Base-by-base conservation (phyloP, 2,113 vertebrate genomes). In the Pituophis catenifer region DNA sequence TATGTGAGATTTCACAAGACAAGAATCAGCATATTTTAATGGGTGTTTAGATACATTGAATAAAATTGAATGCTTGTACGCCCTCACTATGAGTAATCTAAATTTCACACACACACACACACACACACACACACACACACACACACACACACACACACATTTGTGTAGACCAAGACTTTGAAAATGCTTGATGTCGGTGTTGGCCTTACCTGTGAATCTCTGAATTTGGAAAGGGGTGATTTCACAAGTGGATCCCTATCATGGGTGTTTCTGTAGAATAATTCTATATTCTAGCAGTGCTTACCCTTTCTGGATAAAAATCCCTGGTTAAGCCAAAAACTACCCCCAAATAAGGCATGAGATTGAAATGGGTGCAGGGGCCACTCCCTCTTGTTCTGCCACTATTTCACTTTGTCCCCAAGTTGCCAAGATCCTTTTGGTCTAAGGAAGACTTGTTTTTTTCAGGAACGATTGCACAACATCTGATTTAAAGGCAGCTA, bases 1-100 rank as follows among this genome's bases (percentile, higher is more conserved):
- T 50, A 13, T 7, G 8, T 59, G 91, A 94, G 89, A 59, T 91
- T 94, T 88, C 1, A 48, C 52, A 19, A 94, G 3, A 3, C 0
- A 89, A 54, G 55, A 93, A 95, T 13, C 44, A 54, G 38, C 3
- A 92, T 5, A 86, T 92, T 94, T 29, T n/a, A 87, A 95, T 1
- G 52, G 88, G 4, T 26, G 50, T 55, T 91, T 91, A 94, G 6
- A 75, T 54, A 92, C 70, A 2, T 94, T 21, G 70, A 91, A 94
- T 88, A 95, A 95, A 96, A 75, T 75, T 70, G 90, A 90, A 11
- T 59, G 17, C 29, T 90, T 29, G 81, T 94, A 90, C 1, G 2
- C 17, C 24, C 10, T 57, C 52, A 90, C 1, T 90, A 94, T 2
- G 89, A 93, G 94, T 26, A 13, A 1, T 29, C 48, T 38, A 10